A percentile compares a stretch with the other conserved stretches of the same genome.
Conservation (phyloP, 2,797 vertebrate genomes). For the Garrulus glandarius region DNA sequence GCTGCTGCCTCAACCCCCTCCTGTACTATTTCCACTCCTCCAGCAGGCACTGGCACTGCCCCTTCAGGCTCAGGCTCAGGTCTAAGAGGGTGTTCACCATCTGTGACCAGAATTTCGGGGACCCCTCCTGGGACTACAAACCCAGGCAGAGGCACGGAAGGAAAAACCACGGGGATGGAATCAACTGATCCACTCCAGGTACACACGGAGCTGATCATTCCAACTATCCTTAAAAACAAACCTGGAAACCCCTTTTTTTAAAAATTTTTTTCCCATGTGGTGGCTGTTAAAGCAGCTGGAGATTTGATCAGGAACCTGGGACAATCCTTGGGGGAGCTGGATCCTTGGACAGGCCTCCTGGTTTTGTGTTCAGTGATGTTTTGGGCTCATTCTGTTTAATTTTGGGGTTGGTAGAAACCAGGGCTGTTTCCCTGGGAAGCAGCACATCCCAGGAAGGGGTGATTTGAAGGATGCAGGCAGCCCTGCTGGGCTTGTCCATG, state of each 20-base stretch:
- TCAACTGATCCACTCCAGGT: not conserved
- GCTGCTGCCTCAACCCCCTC: conserved; percentile 84
- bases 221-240: not conserved
- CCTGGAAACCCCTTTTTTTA: not conserved
- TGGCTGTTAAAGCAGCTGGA: rapidly evolving
- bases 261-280: rapidly evolving
- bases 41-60: conserved; percentile 64
- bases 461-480: too few relatives aligned
- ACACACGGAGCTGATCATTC: not conserved
- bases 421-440: not conserved
- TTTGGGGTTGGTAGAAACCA: not conserved
- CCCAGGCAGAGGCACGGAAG: rapidly evolving
- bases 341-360: rapidly evolving
- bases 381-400: not conserved
- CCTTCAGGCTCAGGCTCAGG: conserved; percentile 34
- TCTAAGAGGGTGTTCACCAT: conserved; percentile 70
- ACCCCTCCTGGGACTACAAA: not conserved
- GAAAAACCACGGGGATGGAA: not conserved
- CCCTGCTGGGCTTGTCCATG: not conserved
- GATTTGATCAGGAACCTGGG: not conserved
- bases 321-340: not conserved
- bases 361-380: rapidly evolving
- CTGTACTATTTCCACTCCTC: conserved; percentile 80
- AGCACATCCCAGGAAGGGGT: not conserved
- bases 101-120: not conserved